Evolutionary conservation across 2,797 vertebrate genomes (phyloP).

Genomic region (Holocentrus rufus): DNA sequence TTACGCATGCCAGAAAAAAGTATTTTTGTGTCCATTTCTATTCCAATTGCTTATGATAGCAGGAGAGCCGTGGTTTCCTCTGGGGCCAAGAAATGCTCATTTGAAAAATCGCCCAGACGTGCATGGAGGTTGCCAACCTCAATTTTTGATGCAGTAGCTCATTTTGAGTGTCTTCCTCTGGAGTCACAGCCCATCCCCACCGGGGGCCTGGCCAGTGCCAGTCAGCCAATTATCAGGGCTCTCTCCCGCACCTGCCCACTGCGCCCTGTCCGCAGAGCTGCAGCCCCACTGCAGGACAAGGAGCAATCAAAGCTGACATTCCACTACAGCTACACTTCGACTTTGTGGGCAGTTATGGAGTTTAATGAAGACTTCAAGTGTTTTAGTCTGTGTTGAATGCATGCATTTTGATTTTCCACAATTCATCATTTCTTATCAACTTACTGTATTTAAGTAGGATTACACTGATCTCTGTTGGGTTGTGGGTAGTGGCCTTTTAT

Average conservation of each 20-base stretch:
- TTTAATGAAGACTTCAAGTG: conserved; percentile 43
- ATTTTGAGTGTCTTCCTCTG: conserved; percentile 75
- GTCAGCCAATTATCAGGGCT: conserved; percentile 77
- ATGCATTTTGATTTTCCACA: neutral
- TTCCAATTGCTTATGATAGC: conserved; percentile 79
- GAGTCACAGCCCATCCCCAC: conserved; percentile 65
- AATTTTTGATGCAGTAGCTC: conserved; percentile 81
- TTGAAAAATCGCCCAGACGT: conserved; percentile 80
- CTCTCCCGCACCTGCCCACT: conserved; percentile 74
- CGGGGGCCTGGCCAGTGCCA: conserved; percentile 57
- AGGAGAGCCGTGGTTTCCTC: conserved; percentile 64
- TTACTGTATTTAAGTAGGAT: neutral
- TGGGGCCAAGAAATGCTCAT: conserved; percentile 76
- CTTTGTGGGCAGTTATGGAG: conserved; percentile 2
- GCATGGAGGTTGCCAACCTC: conserved; percentile 81
- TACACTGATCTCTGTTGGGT: no score
- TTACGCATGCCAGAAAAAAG: conserved; percentile 63
- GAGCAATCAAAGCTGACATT: conserved; percentile 68
- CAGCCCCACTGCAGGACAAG: conserved; percentile 54
- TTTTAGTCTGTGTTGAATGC: conserved; percentile 16
- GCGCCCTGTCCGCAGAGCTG: conserved; percentile 41
- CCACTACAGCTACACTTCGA: conserved; percentile 25
- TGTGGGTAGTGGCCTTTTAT: no score
- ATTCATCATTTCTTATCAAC: neutral
- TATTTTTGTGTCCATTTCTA: conserved; percentile 73